Base-by-base conservation (phyloP, 2,113 vertebrate species). In the Gorsachius goisagi region DNA sequence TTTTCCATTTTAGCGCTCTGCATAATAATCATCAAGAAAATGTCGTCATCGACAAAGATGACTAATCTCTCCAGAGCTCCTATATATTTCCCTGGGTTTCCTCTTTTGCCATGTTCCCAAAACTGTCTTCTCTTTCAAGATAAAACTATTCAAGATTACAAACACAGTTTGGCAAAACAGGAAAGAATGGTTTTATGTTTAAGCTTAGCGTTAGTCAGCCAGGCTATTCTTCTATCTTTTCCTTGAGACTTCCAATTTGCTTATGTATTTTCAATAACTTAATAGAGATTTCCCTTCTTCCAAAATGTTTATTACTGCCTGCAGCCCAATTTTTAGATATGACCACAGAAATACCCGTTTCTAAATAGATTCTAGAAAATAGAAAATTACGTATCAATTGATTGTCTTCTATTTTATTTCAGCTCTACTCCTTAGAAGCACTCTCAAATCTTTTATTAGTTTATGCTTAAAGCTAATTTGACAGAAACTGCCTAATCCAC, bases 1-100 rank as follows among this genome's bases (percentile, higher is more conserved):
- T 76, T 97, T 96, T 97, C 92, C 97, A 96, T 89, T 90, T 84
- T 76, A 93, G 64, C 66, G 80, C 56, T 49, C 44, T 49, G 66
- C 77, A 90, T 85, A 93, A 93, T 78, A 93, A 90, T 87, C 41
- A 90, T 66, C 7, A 4, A 80, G 84, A 92, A 87, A 93, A 87
- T 41, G 56, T 73, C 2, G 3, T 64, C 69, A 89, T 5, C 59
- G 66, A 81, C 72, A 95, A 71, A 82, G 62, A 69, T 83, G 74
- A 75, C 72, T 92, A 92, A 94, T 93, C 73, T 78, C 62, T 90
- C 60, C 87, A 73, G 30, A 93, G 56, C 68, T 88, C 80, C 84
- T 35, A 73, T 14, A 18, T 76, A 73, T 58, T 93, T 90, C 53
- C 84, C 45, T 81, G 77, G 18, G 79, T 78, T 96, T 95, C 63